These are phyloP conservation scores for Chamaedrilus cognettii DNA, from an alignment of 2,888 invertebrate genomes.

Conservation along the genomic window DNA sequence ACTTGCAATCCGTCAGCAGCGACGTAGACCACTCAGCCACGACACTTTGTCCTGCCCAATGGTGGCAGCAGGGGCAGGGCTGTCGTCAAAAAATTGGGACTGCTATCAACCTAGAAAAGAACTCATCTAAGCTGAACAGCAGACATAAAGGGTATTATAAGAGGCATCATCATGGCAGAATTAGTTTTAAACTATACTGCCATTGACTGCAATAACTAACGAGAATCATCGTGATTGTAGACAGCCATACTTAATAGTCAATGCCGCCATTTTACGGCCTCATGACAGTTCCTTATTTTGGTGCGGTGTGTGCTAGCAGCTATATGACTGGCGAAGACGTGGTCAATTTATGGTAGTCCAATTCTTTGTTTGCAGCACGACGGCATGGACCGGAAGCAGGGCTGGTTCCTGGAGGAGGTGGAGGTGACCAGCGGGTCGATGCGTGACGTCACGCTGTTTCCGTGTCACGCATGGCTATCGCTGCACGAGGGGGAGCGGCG, in stretches of 20 bases:
- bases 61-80: no score
- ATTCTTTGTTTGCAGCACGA: background rate
- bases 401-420: constrained; percentile 2
- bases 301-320: background rate
- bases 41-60: no score
- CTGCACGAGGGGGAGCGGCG: background rate
- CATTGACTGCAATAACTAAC: no score
- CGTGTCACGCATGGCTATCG: constrained; percentile 1
- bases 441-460: background rate
- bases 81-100: no score
- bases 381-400: background rate
- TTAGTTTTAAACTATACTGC: background rate
- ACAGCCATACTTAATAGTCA: no score
- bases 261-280: no score
- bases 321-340: background rate
- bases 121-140: no score
- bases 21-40: no score
- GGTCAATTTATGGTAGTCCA: background rate
- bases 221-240: no score
- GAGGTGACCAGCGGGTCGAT: background rate
- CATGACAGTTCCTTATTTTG: background rate
- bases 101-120: no score
- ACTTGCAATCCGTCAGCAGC: no score
- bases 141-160: no score
- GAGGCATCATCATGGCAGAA: background rate